Evolutionary conservation across 1,140 invertebrate species (phyloP).

Genomic region (Riptortus pedestris): DNA sequence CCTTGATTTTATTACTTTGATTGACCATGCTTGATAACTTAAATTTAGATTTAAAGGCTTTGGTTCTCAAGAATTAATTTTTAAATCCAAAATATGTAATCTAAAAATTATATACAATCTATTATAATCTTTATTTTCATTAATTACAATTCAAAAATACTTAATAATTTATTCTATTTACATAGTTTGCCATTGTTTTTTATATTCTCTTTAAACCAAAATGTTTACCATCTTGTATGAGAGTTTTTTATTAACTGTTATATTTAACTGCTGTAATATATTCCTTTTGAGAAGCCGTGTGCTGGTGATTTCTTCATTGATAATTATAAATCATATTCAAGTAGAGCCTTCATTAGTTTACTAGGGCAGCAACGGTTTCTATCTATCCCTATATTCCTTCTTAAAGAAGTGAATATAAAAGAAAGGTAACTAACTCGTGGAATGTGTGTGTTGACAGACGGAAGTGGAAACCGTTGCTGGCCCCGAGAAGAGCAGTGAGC

Average conservation of each 20-base stretch:
- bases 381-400: conserved; percentile 18
- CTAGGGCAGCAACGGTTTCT: conserved; percentile 32
- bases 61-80: no score
- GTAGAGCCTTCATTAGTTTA: not conserved
- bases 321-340: not conserved
- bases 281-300: not conserved
- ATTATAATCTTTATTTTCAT: no score
- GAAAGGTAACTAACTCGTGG: conserved; percentile 35
- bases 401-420: conserved; percentile 30
- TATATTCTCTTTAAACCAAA: no score
- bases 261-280: not conserved
- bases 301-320: not conserved
- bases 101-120: no score
- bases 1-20: no score
- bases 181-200: no score
- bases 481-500: conserved; percentile 13
- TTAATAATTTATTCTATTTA: no score
- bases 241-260: not conserved
- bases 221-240: no score
- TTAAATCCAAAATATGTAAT: no score
- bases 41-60: no score
- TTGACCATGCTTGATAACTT: no score
- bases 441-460: conserved; percentile 48
- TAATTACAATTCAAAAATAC: no score
- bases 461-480: conserved; percentile 27